Conservation (phyloP, 2,113 vertebrate species). For the Nicator chloris region DNA sequence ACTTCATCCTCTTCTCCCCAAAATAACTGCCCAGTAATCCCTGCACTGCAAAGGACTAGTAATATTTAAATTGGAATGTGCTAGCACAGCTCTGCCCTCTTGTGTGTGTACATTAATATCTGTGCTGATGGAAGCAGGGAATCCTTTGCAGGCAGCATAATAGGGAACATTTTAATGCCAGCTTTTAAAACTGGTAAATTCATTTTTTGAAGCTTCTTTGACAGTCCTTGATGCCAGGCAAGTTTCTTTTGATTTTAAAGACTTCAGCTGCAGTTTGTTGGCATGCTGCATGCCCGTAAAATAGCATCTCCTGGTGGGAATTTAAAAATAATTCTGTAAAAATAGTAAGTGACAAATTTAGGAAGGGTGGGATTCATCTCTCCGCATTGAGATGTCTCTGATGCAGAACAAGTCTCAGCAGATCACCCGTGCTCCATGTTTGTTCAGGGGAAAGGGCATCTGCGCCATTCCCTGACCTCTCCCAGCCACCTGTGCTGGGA, state of each 20-base stretch:
- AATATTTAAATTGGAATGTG: background rate
- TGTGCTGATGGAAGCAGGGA: background rate
- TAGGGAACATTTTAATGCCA: background rate
- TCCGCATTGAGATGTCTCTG: background rate
- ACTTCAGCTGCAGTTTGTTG: background rate
- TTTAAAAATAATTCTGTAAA: background rate
- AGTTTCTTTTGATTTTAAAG: background rate
- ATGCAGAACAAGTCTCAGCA: background rate
- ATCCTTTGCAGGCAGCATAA: background rate
- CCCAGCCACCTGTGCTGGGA: background rate
- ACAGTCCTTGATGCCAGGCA: background rate
- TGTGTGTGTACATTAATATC: background rate
- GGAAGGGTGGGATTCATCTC: background rate
- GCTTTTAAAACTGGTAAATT: background rate
- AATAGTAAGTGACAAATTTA: background rate
- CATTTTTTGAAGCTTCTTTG: background rate
- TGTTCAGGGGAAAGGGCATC: background rate
- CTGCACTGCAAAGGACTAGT: background rate
- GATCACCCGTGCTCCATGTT: background rate
- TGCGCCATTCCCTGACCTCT: background rate
- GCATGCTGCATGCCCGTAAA: background rate
- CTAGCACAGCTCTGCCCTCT: slow-evolving; percentile 39
- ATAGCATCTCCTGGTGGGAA: background rate
- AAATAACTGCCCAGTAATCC: background rate
- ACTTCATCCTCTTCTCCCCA: background rate